Conservation (phyloP, 2,113 vertebrate species). For the Paracyprichromis sp. region DNA sequence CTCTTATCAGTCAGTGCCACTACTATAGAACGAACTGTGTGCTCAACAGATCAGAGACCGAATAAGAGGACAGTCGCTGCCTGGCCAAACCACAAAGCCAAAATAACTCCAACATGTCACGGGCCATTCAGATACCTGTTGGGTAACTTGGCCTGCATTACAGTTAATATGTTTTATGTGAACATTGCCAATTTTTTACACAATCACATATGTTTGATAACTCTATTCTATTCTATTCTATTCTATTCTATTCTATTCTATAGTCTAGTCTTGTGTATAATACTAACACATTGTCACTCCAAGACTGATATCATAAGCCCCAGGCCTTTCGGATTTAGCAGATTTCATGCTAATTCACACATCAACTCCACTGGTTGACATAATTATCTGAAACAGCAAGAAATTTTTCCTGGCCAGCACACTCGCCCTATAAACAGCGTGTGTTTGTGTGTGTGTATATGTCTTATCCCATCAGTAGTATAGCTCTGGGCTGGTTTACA, state of each 20-base stretch:
- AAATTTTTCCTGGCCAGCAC: constrained; percentile 13
- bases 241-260: neutral
- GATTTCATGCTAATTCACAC: constrained; percentile 40
- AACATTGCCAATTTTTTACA: neutral
- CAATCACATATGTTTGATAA: neutral
- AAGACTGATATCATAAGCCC: neutral
- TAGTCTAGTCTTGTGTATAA: neutral
- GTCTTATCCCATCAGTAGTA: constrained; percentile 45
- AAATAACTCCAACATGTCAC: neutral
- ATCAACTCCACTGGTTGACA: constrained; percentile 42
- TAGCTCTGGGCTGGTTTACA: constrained; percentile 58
- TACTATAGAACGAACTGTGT: neutral
- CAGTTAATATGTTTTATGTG: neutral
- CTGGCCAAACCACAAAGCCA: neutral
- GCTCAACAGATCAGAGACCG: constrained; percentile 1
- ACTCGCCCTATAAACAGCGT: neutral
- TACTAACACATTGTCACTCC: neutral
- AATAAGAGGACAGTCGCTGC: constrained; percentile 1
- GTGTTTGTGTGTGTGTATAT: neutral
- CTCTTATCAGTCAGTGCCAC: neutral
- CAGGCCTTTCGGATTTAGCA: neutral
- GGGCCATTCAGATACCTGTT: neutral
- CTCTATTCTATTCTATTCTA: neutral
- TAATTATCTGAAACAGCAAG: constrained; percentile 58
- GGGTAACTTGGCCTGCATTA: neutral